Evolutionary conservation across 1,140 invertebrate genomes (phyloP).

Genomic region (Halesus radiatus): DNA sequence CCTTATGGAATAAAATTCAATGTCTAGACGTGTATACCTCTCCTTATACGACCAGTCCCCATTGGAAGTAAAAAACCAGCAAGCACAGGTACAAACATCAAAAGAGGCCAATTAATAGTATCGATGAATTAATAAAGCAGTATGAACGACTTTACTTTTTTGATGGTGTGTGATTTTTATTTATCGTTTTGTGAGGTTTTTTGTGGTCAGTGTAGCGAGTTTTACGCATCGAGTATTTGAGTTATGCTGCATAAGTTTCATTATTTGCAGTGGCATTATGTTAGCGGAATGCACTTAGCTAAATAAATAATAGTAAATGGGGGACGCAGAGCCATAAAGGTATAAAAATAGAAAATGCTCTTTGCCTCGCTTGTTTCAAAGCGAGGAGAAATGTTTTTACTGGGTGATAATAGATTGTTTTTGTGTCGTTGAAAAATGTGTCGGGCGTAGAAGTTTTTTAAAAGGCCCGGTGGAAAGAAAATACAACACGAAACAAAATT

Average conservation of each 20-base stretch:
- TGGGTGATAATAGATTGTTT: too few relatives aligned
- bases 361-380: too few relatives aligned
- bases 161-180: not conserved
- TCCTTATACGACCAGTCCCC: not conserved
- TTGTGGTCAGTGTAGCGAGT: not conserved
- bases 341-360: not conserved
- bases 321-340: not conserved
- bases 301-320: constrained; percentile 3
- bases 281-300: not conserved
- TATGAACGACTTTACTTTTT: not conserved
- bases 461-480: too few relatives aligned
- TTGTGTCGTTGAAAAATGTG: too few relatives aligned
- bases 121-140: not conserved
- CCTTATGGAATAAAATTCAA: constrained; percentile 24
- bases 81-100: not conserved
- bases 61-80: not conserved
- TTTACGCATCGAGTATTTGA: constrained; percentile 22
- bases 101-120: not conserved
- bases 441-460: too few relatives aligned
- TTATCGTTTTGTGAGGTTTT: not conserved
- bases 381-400: too few relatives aligned
- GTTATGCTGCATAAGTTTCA: constrained; percentile 5
- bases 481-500: too few relatives aligned
- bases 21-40: not conserved
- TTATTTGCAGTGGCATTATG: constrained; percentile 11